Base-by-base conservation (phyloP, 2,113 vertebrate species). In the Bubo blakistoni region DNA sequence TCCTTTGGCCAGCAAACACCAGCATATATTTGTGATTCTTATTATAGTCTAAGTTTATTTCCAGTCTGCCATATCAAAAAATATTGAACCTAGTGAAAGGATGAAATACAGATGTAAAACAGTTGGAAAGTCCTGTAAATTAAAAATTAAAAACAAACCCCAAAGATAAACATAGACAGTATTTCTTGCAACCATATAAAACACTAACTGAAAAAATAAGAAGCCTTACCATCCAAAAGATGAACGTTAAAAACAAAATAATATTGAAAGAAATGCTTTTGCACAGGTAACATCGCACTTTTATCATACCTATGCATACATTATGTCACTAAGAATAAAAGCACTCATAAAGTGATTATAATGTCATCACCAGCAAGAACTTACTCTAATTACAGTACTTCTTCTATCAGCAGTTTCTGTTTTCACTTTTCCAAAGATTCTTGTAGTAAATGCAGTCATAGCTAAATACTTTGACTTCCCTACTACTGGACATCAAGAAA, bases 231-330 rank as follows among this genome's bases (percentile, higher is more conserved):
- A n/a, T 30, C 67, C 51, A n/a, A 26, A 73, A 57, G 27, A 22
- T 61, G 15, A 19, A 58, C 3, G 8, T 32, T 81, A 63, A 58
- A 11, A 16, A 74, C 21, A 73, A 94, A 73, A 46, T 12, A 13
- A n/a, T 14, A 22, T 3, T 6, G 10, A 66, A 88, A 69, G 2
- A 67, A 81, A 47, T 22, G 5, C 4, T 71, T 81, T 29, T 67
- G 51, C 62, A 44, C 4, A 2, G 3, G 5, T 49, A 81, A 42
- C 13, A 10, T 3, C 38, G 19, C 17, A 30, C 30, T 55, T 80
- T 9, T 11, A n/a, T 42, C 19, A 7, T 4, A 13, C 24, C 49
- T 38, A 18, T 0, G 7, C 21, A 61, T 9, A 16, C n/a, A 13
- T 27, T 61, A 27, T 22, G 34, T 47, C 30, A 16, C 24, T 38